Conservation (phyloP, 2,888 invertebrate genomes). For the Drosophila glabriapex region DNA sequence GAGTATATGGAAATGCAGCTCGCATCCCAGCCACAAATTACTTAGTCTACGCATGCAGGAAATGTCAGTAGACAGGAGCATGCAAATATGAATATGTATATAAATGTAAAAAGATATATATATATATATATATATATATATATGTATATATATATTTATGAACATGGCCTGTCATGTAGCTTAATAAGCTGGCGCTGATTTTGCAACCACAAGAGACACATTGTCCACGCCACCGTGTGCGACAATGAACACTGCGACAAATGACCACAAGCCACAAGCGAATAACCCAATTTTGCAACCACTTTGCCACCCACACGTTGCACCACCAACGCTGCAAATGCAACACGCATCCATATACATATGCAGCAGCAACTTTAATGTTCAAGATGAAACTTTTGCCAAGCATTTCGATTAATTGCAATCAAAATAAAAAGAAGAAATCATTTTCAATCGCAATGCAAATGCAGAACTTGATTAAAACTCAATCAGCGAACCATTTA, state of each 20-base stretch:
- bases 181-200: slow-evolving; percentile 64
- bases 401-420: slow-evolving; percentile 16
- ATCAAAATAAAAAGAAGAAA: slow-evolving; percentile 7
- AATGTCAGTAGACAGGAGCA: slow-evolving; percentile 37
- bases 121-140: slow-evolving; percentile 6
- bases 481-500: slow-evolving; percentile 1
- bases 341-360: neutral
- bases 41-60: slow-evolving; percentile 59
- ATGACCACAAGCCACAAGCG: slow-evolving; percentile 52
- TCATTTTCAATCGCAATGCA: neutral
- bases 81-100: slow-evolving; percentile 25
- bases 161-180: slow-evolving; percentile 53
- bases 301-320: slow-evolving; percentile 11
- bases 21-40: slow-evolving; percentile 40
- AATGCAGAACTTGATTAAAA: slow-evolving; percentile 13
- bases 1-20: slow-evolving; percentile 36
- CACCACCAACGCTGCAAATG: slow-evolving; percentile 1
- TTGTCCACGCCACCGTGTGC: slow-evolving; percentile 3
- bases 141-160: slow-evolving; percentile 49
- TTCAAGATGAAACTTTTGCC: neutral
- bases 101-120: slow-evolving; percentile 5
- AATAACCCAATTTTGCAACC: slow-evolving; percentile 38
- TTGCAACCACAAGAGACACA: slow-evolving; percentile 47
- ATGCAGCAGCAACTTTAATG: slow-evolving; percentile 2
- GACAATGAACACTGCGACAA: slow-evolving; percentile 47